Evolutionary conservation across 2,888 invertebrate species (phyloP), one percentile per base, ranked within the genome.

Genomic region (Euclidia mi): DNA sequence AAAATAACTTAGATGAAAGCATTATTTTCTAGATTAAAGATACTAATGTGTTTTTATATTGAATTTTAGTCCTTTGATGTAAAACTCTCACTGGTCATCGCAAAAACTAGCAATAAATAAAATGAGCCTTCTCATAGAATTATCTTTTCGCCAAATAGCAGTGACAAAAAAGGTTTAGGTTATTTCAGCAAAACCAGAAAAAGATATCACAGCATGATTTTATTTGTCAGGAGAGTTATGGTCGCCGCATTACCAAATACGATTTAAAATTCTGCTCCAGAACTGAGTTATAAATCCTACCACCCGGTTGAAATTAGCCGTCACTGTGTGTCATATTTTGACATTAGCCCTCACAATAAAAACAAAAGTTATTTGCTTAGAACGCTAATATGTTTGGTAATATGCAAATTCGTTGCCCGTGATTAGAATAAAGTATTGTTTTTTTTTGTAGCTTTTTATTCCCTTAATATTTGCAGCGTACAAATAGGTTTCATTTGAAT

Each of bases 341-440:
- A 62, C 56, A 58, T 70, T 56, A 58, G 47, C 17, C 55, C 40
- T 31, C 12, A 56, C 51, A 68, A 59, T 61, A 68, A 71, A 67
- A 65, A 55, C 68, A 55, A 66, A 71, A 71, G 51, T 65, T 62
- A 58, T 72, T 71, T 59, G 58, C 58, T 59, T 65, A 51, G 59
- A 65, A 53, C 56, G 69, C 68, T 71, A 61, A 62, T 71, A 55
- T 71, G 56, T 55, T 49, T 53, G 49, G 58, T 59, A 62, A 59
- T 65, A 72, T 65, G 58, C 42, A 55, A 71, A 71, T 68, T 29
- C 12, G 35, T n/a, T 17, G 10, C n/a, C 37, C 47, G 47, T 71
- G 65, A 72, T 72, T 71, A 65, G 69, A 71, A 71, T 71, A 35
- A 58, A 56, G 55, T 45, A 56, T 67, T 64, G 41, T 60, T n/a